Evolutionary conservation across 2,888 invertebrate genomes (phyloP), one percentile per base, ranked within the genome.

Genomic region (Heliconius erato): DNA sequence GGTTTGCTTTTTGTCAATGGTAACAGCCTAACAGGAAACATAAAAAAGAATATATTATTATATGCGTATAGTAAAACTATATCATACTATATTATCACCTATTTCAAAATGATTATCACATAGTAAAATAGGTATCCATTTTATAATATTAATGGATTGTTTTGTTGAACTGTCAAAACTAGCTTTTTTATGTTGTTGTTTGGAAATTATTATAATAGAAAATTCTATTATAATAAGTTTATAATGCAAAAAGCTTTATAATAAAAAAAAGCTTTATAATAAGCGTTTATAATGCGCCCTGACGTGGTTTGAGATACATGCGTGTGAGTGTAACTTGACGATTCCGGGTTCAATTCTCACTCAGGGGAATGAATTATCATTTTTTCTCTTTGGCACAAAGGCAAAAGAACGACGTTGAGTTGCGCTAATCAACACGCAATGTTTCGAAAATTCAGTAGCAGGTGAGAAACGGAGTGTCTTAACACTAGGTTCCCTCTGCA

Each of bases 21-120:
- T 0, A 65, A 79, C 65, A 28, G 26, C 26, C 16, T 49, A 49
- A 72, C 80, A 74, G 80, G 80, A 80, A 80, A 80, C 74, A 63
- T 80, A 71, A 80, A 80, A 72, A 71, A 49, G 28, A 28, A 54
- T 28, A 63, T 16, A 69, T 5, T 77, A 35, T 54, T 63, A 71
- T 81, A 54, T 26, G 16, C 28, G 65, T 72, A 40, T 59, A 63
- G 26, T 72, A 81, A 72, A 69, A 49, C 23, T 49, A 68, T 68
- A 68, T 69, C 49, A 35, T 68, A 54, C 54, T 68, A 79, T 69
- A 76, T 76, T 72, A 76, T 74, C 59, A 68, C 79, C 44, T 63
- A 65, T 49, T 69, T 40, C 14, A n/a, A 54, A 54, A 72, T 40
- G 23, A 68, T 78, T 49, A 78, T 67, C 59, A 76, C 63, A 19